These are phyloP conservation scores for Thaumetopoea pityocampa DNA, from an alignment of 1,140 invertebrate species.

Conservation along the genomic window DNA sequence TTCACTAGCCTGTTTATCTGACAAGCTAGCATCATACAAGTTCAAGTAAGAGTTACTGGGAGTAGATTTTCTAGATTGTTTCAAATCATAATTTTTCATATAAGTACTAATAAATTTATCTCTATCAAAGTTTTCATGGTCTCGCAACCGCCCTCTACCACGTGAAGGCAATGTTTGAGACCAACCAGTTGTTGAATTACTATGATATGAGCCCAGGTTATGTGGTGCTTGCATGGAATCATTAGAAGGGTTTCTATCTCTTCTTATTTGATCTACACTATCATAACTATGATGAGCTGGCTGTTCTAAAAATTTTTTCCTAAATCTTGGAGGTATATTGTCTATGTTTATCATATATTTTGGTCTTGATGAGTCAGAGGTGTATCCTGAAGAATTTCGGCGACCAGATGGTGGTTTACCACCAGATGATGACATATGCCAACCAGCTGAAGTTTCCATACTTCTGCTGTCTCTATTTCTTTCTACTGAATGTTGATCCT, in stretches of 20 bases:
- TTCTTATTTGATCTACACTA: constrained; percentile 55
- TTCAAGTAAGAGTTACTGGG: constrained; percentile 63
- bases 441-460: constrained; percentile 68
- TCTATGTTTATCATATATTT: constrained; percentile 65
- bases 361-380: constrained; percentile 42
- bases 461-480: constrained; percentile 70
- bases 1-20: constrained; percentile 37
- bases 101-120: constrained; percentile 65
- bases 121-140: constrained; percentile 66
- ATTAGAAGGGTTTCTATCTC: constrained; percentile 42
- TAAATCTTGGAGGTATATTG: constrained; percentile 70
- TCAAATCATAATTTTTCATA: constrained; percentile 61
- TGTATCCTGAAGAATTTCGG: constrained; percentile 66
- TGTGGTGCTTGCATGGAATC: constrained; percentile 36
- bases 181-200: constrained; percentile 53
- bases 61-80: constrained; percentile 65
- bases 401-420: constrained; percentile 70
- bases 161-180: constrained; percentile 70
- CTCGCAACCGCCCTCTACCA: constrained; percentile 63
- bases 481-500: constrained; percentile 49
- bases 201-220: constrained; percentile 36
- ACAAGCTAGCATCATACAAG: constrained; percentile 53
- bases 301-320: constrained; percentile 72
- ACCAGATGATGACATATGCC: constrained; percentile 51
- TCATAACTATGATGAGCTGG: constrained; percentile 64